These are phyloP conservation scores for Silurus meridionalis DNA, from an alignment of 2,113 vertebrate genomes.

Conservation along the genomic window DNA sequence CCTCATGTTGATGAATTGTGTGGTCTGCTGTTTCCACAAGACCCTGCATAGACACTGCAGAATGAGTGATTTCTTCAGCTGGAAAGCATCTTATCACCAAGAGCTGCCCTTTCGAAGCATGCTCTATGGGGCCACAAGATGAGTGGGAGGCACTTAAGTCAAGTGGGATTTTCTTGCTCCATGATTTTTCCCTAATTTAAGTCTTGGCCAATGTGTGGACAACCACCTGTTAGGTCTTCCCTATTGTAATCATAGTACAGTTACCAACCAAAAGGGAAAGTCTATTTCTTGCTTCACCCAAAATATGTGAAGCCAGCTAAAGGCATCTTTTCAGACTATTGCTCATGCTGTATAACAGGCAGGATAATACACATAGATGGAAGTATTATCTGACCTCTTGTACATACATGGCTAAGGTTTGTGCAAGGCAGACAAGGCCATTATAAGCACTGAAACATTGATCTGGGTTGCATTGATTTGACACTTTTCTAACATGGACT, in stretches of 20 bases:
- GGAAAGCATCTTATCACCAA: not conserved
- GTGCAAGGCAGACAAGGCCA: not conserved
- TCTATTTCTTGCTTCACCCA: not conserved
- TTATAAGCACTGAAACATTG: not conserved
- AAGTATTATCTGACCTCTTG: not conserved
- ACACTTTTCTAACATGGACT: not conserved
- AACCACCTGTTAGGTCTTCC: not conserved
- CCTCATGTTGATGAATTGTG: not conserved
- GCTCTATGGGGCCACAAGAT: not conserved
- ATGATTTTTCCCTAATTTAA: not conserved
- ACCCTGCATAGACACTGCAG: not conserved
- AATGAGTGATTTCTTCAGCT: not conserved
- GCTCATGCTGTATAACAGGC: not conserved
- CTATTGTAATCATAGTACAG: not conserved
- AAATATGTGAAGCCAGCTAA: not conserved
- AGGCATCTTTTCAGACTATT: not conserved
- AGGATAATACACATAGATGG: not conserved
- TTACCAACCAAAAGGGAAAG: not conserved
- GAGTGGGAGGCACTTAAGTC: not conserved
- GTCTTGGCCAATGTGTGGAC: not conserved
- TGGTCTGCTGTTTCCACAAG: not conserved
- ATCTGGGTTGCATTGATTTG: not conserved
- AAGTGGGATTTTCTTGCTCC: not conserved
- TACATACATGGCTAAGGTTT: not conserved
- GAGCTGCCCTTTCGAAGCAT: not conserved